These are phyloP conservation scores for Poecilia picta DNA, from an alignment of 2,797 vertebrate genomes.

Conservation along the genomic window DNA sequence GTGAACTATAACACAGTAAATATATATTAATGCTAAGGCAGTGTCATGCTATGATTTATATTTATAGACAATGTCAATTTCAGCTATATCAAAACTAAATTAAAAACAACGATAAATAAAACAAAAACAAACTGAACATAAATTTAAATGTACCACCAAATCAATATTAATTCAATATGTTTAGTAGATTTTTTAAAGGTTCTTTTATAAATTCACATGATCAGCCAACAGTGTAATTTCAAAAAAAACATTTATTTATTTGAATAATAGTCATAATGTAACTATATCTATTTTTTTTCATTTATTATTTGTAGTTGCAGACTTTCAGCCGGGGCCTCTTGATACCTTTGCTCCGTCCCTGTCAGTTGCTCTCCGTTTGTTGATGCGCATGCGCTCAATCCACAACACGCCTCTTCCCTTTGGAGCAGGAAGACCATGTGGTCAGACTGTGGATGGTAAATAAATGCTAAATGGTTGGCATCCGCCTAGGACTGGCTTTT, in stretches of 20 bases:
- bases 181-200: too few relatives aligned
- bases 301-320: neutral
- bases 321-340: too few relatives aligned
- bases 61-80: too few relatives aligned
- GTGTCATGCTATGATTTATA: too few relatives aligned
- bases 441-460: slow-evolving; percentile 50
- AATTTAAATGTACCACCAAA: too few relatives aligned
- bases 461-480: slow-evolving; percentile 21
- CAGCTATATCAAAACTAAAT: neutral
- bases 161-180: too few relatives aligned
- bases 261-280: too few relatives aligned
- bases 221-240: too few relatives aligned
- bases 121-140: too few relatives aligned
- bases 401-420: slow-evolving; percentile 34
- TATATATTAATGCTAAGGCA: neutral
- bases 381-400: slow-evolving; percentile 44
- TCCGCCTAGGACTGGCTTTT: neutral
- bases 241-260: too few relatives aligned
- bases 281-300: too few relatives aligned
- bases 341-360: neutral
- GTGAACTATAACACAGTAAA: neutral
- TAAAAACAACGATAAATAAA: neutral
- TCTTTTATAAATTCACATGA: too few relatives aligned
- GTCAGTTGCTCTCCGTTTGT: rapidly evolving
- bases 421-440: slow-evolving; percentile 59